A percentile compares a stretch with the other conserved stretches of the same genome.
Evolutionary conservation across 1,140 invertebrate genomes (phyloP).

Genomic region (Drosophila pseudoobscura): DNA sequence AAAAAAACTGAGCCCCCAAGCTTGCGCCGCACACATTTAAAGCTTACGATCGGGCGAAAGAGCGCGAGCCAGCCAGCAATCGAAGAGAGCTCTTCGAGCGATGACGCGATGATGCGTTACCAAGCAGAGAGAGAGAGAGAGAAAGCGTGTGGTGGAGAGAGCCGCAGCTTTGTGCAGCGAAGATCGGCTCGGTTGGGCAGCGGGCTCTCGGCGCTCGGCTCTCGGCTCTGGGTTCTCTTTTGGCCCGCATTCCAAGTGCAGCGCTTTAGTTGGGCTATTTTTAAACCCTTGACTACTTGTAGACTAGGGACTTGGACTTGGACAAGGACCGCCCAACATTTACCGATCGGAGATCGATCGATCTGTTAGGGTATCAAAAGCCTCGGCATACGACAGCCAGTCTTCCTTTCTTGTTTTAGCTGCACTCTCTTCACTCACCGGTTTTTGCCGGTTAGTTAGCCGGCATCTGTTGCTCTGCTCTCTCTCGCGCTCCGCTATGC

Average conservation of each 20-base stretch:
- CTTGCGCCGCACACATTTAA: constrained; percentile 63
- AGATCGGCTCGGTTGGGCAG: not conserved
- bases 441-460: constrained; percentile 54
- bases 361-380: too few relatives aligned
- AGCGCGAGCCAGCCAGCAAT: not conserved
- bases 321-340: too few relatives aligned
- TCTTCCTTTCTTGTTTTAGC: too few relatives aligned
- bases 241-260: constrained; percentile 50
- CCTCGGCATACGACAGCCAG: too few relatives aligned
- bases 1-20: constrained; percentile 52
- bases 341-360: too few relatives aligned
- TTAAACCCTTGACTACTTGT: too few relatives aligned
- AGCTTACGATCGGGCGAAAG: constrained; percentile 27
- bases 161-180: constrained; percentile 3
- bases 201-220: not conserved
- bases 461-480: constrained; percentile 31
- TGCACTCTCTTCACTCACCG: too few relatives aligned
- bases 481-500: not conserved
- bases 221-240: constrained; percentile 8
- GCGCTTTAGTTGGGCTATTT: constrained; percentile 19
- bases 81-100: not conserved
- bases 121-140: too few relatives aligned
- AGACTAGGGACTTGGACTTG: too few relatives aligned
- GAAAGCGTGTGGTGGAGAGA: too few relatives aligned
- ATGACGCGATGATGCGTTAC: constrained; percentile 15